phyloP scores from a whole-genome alignment of 2,888 invertebrate species.

The Trissolcus japonicus region DNA sequence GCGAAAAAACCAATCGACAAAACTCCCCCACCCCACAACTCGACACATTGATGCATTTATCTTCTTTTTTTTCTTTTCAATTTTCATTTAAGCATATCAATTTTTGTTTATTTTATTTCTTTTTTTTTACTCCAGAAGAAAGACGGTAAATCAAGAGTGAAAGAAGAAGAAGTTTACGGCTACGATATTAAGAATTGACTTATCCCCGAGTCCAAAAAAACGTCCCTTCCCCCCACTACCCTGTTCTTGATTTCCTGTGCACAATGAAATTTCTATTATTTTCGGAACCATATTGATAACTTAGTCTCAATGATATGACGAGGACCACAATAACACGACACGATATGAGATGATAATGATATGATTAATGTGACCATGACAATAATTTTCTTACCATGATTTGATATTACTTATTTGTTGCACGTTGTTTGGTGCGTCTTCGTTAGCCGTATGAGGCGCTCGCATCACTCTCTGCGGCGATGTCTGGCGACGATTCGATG shows the following conservation, averaged over 20 bases:
- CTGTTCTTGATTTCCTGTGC: background rate
- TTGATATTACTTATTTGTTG: slow-evolving; percentile 74
- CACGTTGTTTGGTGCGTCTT: slow-evolving; percentile 75
- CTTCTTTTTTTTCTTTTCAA: background rate
- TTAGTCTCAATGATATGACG: slow-evolving; percentile 64
- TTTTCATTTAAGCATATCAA: slow-evolving; percentile 9
- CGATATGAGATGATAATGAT: slow-evolving; percentile 71
- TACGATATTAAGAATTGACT: slow-evolving; percentile 6
- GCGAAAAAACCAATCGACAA: slow-evolving; percentile 1
- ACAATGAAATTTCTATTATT: slow-evolving; percentile 9
- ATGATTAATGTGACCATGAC: slow-evolving; percentile 73
- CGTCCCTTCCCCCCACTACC: background rate
- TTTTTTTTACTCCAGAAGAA: too few relatives aligned
- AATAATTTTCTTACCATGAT: slow-evolving; percentile 72
- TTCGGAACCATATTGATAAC: slow-evolving; percentile 33
- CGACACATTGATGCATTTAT: background rate
- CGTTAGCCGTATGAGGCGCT: slow-evolving; percentile 73
- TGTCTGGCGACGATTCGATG: slow-evolving; percentile 49
- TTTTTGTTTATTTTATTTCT: too few relatives aligned
- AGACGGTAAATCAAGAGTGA: background rate
- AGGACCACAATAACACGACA: slow-evolving; percentile 68
- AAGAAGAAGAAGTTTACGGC: slow-evolving; percentile 28
- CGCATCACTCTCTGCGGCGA: slow-evolving; percentile 64
- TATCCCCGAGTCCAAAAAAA: slow-evolving; percentile 12
- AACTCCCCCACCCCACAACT: too few relatives aligned